Evolutionary conservation across 2,113 vertebrate genomes (phyloP).

Genomic region (Myxocyprinus asiaticus): DNA sequence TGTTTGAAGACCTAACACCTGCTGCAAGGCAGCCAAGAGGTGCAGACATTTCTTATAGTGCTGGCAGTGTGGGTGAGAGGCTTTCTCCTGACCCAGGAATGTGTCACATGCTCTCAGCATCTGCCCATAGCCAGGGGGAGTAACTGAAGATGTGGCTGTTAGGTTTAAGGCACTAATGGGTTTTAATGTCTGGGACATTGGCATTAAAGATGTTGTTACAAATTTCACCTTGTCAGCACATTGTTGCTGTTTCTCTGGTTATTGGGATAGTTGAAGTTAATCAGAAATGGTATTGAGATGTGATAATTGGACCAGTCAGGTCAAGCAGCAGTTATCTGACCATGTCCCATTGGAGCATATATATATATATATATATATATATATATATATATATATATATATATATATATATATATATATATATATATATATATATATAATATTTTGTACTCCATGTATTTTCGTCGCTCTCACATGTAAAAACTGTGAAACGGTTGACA

Average conservation of each 20-base stretch:
- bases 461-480: too few relatives aligned
- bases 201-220: slow-evolving; percentile 23
- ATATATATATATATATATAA: too few relatives aligned
- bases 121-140: slow-evolving; percentile 17
- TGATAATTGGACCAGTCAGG: background rate
- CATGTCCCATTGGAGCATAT: too few relatives aligned
- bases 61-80: slow-evolving; percentile 47
- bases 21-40: slow-evolving; percentile 61
- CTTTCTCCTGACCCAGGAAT: slow-evolving; percentile 47
- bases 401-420: too few relatives aligned
- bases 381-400: too few relatives aligned
- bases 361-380: too few relatives aligned
- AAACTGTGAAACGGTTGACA: too few relatives aligned
- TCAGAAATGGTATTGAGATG: background rate
- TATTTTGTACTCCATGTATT: too few relatives aligned
- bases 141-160: slow-evolving; percentile 45
- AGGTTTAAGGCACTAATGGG: slow-evolving; percentile 4
- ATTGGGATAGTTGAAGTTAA: background rate
- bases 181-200: slow-evolving; percentile 33
- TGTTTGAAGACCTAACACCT: slow-evolving; percentile 53
- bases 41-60: slow-evolving; percentile 62
- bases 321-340: too few relatives aligned
- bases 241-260: slow-evolving; percentile 6
- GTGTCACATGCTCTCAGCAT: slow-evolving; percentile 51
- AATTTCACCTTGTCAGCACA: slow-evolving; percentile 19